Percentiles rank a stretch among this genome's conserved stretches.
phyloP scores from a whole-genome alignment of 1,140 invertebrate genomes.

The Lepidurus packardi region DNA sequence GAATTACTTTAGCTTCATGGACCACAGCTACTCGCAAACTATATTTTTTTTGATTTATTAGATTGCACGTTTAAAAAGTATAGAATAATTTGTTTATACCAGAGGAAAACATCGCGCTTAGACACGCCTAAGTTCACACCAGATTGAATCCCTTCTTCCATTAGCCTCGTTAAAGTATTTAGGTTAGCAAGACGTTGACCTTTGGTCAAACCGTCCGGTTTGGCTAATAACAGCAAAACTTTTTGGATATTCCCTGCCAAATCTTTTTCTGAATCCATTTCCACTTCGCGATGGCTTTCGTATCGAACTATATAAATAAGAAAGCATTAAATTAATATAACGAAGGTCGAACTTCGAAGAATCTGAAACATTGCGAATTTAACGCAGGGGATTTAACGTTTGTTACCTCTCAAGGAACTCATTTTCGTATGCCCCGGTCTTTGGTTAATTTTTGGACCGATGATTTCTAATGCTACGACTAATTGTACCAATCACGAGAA shows the following conservation, averaged over 20 bases:
- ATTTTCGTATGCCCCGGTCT: background rate
- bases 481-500: background rate
- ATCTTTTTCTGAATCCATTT: conserved; percentile 37
- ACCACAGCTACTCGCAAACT: conserved; percentile 77
- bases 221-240: conserved; percentile 44
- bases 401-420: no score
- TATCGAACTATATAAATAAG: background rate
- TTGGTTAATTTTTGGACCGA: background rate
- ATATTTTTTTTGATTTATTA: conserved; percentile 42
- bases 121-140: conserved; percentile 36
- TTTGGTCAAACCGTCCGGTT: conserved; percentile 43
- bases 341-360: background rate
- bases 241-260: conserved; percentile 44
- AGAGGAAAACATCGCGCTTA: background rate
- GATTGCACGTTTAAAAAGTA: background rate
- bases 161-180: conserved; percentile 46
- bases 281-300: background rate
- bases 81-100: conserved; percentile 22
- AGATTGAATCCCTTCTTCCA: conserved; percentile 33
- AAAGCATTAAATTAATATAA: background rate
- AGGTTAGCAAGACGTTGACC: conserved; percentile 46
- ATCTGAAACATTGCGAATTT: background rate
- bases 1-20: conserved; percentile 78
- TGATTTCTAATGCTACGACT: background rate
- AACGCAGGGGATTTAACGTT: background rate